Evolutionary conservation across 2,888 invertebrate genomes (phyloP), one percentile per base, ranked within the genome.

Genomic region (Spilarctia lutea): DNA sequence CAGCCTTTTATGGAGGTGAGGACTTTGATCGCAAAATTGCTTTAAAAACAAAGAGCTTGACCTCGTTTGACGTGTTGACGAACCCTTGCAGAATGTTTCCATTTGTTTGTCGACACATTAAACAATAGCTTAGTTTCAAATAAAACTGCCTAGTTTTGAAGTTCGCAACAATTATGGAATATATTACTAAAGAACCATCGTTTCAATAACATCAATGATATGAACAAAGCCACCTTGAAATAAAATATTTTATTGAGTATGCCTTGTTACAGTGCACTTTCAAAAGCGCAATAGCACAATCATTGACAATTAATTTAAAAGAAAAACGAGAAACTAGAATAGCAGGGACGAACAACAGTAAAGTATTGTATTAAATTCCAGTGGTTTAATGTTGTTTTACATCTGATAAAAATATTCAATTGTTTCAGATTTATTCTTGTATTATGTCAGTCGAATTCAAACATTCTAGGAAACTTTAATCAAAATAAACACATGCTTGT

Each of bases 21-120:
- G 87, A 89, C 90, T 91, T 93, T 91, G 91, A 92, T 92, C 90
- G 89, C 86, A 85, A 90, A 93, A 93, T 92, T 92, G 91, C 90
- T 91, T 89, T 91, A 91, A 92, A 91, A 92, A 91, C 91, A 92
- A 92, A 63, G 90, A 90, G 88, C 87, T 88, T 87, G 86, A 87
- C 86, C 88, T 86, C 84, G 85, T 85, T 88, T 82, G 81, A 79
- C 79, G 85, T 85, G 86, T 83, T 84, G 79, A 81, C 79, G 81
- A 84, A 81, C 83, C 78, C 81, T 80, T 75, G 72, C 72, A 83
- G 75, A 81, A 82, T 82, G 82, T 79, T 78, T 80, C 78, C 80
- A 81, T 83, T 82, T 71, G 69, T 70, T 82, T 73, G 75, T 70
- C 77, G 79, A 82, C 79, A 78, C 79, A 80, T 80, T 75, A 63